Conservation (phyloP, 2,113 vertebrate species). For the Theropithecus gelada region DNA sequence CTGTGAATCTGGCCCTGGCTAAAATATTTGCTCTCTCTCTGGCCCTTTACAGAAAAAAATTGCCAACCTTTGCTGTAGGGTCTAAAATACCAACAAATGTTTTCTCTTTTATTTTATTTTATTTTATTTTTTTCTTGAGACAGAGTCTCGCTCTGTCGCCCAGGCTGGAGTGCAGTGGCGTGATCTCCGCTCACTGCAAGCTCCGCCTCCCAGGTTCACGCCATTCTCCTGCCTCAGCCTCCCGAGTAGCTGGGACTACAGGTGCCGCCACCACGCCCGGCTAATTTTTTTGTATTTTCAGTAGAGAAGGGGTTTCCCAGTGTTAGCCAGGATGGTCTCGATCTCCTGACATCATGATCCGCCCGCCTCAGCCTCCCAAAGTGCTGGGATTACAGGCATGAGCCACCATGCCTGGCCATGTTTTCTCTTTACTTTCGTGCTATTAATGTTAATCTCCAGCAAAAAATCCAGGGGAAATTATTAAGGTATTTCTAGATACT, state of each 20-base stretch:
- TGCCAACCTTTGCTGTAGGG: not conserved
- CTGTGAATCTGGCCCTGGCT: not conserved
- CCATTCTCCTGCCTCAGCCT: no score
- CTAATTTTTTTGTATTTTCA: no score
- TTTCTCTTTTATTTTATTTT: not conserved
- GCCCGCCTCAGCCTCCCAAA: rapidly evolving
- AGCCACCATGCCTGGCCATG: rapidly evolving
- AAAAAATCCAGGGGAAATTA: not conserved
- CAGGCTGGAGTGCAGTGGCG: no score
- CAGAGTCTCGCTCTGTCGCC: rapidly evolving
- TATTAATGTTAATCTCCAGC: not conserved
- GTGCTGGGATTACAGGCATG: no score
- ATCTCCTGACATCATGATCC: no score
- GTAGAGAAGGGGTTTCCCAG: rapidly evolving
- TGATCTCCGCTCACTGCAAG: no score
- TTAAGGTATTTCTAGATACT: not conserved
- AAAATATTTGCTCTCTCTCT: not conserved
- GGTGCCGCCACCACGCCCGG: rapidly evolving
- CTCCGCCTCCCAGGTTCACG: rapidly evolving
- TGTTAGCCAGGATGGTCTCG: no score
- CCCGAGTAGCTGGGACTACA: no score
- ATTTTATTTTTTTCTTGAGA: not conserved
- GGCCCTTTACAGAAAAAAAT: not conserved
- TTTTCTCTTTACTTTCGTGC: not conserved
- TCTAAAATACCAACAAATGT: not conserved